A percentile compares a stretch with the other conserved stretches of the same genome.
Evolutionary conservation across 2,797 vertebrate genomes (phyloP).

Genomic region (Nasua narica): DNA sequence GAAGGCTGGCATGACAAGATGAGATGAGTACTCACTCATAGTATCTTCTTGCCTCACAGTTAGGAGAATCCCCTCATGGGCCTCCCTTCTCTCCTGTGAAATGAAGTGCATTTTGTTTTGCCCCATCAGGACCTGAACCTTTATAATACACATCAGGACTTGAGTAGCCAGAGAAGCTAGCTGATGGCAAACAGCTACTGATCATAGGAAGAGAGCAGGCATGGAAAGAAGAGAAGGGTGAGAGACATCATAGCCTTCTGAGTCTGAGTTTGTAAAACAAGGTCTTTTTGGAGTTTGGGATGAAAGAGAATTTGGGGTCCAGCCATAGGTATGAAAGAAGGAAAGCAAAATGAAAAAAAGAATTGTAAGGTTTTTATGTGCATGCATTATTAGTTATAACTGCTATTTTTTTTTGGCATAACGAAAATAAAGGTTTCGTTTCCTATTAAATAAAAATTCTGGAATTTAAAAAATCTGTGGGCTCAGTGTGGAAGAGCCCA

Average conservation of each 20-base stretch:
- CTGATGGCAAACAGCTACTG: not conserved
- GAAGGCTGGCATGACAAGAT: not conserved
- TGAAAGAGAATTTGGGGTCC: not conserved
- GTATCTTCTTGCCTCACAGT: not conserved
- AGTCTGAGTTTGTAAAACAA: not conserved
- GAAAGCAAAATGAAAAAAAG: not conserved
- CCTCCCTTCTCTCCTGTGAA: not conserved
- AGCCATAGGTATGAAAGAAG: not conserved
- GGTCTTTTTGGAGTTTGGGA: not conserved
- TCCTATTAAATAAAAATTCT: not conserved
- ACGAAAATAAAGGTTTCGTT: not conserved
- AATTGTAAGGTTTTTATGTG: not conserved
- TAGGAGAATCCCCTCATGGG: not conserved
- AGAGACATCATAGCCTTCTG: not conserved
- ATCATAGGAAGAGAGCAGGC: not conserved
- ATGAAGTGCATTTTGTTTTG: not conserved
- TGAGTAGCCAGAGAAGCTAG: not conserved
- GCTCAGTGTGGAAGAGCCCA: not conserved
- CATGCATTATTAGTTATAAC: not conserved
- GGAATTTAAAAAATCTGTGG: not conserved
- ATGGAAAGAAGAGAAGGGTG: not conserved
- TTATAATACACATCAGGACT: not conserved
- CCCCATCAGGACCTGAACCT: not conserved
- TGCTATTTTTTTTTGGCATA: not conserved
- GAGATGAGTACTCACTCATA: not conserved